Evolutionary conservation across 2,113 vertebrate species (phyloP).

Genomic region (Rhegmatorhina hoffmannsi): DNA sequence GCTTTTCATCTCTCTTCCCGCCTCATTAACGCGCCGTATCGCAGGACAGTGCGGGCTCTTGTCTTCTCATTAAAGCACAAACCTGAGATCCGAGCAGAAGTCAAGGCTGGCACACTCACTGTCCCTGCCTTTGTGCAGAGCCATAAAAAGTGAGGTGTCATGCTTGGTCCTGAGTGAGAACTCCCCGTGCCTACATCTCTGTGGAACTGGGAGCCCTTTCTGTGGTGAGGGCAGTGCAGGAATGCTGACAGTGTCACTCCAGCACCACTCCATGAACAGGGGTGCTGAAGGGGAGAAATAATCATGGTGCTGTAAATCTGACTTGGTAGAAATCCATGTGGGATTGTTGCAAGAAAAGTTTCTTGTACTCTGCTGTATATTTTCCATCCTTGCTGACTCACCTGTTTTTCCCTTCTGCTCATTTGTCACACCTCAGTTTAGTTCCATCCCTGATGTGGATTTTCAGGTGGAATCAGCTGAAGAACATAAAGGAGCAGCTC

Average conservation of each 20-base stretch:
- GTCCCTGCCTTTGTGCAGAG: slow-evolving; percentile 82
- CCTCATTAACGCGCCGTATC: slow-evolving; percentile 86
- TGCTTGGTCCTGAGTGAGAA: not conserved
- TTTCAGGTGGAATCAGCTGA: not conserved
- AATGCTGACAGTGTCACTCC: not conserved
- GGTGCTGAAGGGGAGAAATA: not conserved
- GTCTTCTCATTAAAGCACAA: slow-evolving; percentile 94
- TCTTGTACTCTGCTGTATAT: not conserved
- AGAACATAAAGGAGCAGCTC: not conserved
- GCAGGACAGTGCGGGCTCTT: slow-evolving; percentile 86
- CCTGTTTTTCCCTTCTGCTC: not conserved
- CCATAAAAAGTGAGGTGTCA: slow-evolving; percentile 84
- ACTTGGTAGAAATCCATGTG: not conserved
- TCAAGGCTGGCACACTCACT: slow-evolving; percentile 79
- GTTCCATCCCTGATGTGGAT: not conserved
- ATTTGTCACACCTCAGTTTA: not conserved
- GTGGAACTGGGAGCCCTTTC: not conserved
- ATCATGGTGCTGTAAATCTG: not conserved
- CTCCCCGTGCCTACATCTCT: not conserved
- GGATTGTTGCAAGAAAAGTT: not conserved
- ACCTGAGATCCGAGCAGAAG: slow-evolving; percentile 80
- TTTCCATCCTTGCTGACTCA: not conserved
- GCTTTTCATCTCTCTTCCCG: slow-evolving; percentile 91
- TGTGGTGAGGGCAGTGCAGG: not conserved
- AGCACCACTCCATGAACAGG: not conserved